Evolutionary conservation across 2,888 invertebrate genomes (phyloP), one percentile per base, ranked within the genome.

Genomic region (Drosophila flavopinicola): DNA sequence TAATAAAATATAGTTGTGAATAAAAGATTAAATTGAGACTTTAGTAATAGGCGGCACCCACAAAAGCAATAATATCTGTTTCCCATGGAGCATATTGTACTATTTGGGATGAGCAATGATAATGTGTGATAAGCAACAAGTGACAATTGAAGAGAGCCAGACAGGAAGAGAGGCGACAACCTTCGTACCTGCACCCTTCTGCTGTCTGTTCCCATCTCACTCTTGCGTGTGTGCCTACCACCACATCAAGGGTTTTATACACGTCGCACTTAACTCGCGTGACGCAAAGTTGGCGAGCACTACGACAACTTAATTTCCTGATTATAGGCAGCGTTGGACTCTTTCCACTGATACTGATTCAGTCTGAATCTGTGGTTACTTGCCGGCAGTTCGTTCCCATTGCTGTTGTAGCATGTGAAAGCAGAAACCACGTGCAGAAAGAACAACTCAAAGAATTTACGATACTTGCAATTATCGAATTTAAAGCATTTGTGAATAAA

Each of bases 401-500:
- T 27, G 30, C 24, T n/a, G 35, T 51, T 71, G n/a, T n/a, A 38
- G 57, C 76, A 77, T 71, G 77, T 60, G 27, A 47, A 60, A 64
- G 69, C 76, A 72, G 1, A 72, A 78, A 74, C 68, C 84, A 87
- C 87, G 87, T 87, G 87, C 10, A 32, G 23, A 15, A 33, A 30
- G 23, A 47, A 52, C 41, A 29, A 45, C 49, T 59, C 17, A 23
- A 13, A 15, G 23, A 39, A 25, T 47, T 52, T 23, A 33, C 27
- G 41, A 10, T n/a, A n/a, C 9, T 15, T 23, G 0, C 24, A 42
- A 27, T 29, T 29, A 47, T 24, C 32, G 10, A 41, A 45, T 45
- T 37, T 30, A 23, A 44, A 33, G 41, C 42, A 49, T 11, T 7
- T n/a, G 10, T n/a, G 11, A 37, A 44, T 44, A 17, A 24, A 44